Evolutionary conservation across 1,140 invertebrate genomes (phyloP).

Genomic region (Drosophila pseudoobscura): DNA sequence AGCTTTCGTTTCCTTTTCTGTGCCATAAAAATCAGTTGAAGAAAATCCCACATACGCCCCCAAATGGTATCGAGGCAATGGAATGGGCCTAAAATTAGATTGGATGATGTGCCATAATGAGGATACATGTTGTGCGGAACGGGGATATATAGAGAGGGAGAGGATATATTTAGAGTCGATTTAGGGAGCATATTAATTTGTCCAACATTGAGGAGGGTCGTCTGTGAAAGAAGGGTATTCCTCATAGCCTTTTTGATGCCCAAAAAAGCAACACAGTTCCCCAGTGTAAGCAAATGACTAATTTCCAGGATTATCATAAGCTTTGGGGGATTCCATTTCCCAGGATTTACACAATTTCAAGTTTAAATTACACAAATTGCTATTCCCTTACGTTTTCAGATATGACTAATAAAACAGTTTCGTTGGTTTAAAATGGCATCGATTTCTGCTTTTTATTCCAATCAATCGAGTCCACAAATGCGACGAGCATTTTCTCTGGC

Average conservation of each 20-base stretch:
- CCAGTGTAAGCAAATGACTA: too few relatives aligned
- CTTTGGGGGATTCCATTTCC: too few relatives aligned
- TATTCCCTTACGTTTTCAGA: too few relatives aligned
- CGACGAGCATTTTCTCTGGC: too few relatives aligned
- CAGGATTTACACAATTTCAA: too few relatives aligned
- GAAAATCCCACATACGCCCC: conserved; percentile 52
- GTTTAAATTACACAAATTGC: too few relatives aligned
- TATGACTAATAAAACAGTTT: too few relatives aligned
- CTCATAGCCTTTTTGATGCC: neutral
- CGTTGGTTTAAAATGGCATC: too few relatives aligned
- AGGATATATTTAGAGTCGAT: neutral
- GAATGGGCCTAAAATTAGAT: conserved; percentile 67
- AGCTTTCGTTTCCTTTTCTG: conserved; percentile 13
- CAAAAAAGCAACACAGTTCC: too few relatives aligned
- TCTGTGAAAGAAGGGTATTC: neutral
- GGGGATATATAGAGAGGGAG: neutral
- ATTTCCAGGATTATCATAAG: too few relatives aligned
- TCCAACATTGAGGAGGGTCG: neutral
- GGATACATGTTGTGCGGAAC: conserved; percentile 45
- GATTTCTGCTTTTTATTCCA: too few relatives aligned
- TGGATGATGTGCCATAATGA: conserved; percentile 80
- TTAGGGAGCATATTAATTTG: conserved; percentile 24
- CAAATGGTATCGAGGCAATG: conserved; percentile 56
- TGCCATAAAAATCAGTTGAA: conserved; percentile 73
- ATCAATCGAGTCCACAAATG: too few relatives aligned